These are phyloP conservation scores for Chroicocephalus ridibundus DNA, from an alignment of 2,113 vertebrate species.

Conservation along the genomic window DNA sequence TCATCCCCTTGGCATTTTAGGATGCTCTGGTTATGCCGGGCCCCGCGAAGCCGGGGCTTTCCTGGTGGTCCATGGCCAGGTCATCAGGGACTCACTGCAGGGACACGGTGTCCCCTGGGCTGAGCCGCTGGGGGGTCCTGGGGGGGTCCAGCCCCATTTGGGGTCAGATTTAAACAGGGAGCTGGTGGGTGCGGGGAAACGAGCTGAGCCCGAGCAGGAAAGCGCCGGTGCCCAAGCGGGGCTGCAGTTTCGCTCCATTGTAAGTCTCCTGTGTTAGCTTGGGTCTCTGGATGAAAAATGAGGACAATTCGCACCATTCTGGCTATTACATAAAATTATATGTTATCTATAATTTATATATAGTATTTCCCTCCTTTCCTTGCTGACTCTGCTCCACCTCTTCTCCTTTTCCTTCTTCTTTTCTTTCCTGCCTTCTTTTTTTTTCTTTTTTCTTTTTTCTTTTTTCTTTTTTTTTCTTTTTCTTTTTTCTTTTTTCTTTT, in stretches of 20 bases:
- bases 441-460: no score
- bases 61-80: accelerated
- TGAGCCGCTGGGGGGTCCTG: neutral
- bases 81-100: neutral
- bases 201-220: neutral
- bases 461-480: no score
- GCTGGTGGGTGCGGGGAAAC: neutral
- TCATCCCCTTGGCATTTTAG: neutral
- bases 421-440: neutral
- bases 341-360: neutral
- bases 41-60: accelerated
- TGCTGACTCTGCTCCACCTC: neutral
- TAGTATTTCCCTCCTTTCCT: neutral
- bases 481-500: no score
- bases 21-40: neutral
- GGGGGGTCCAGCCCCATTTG: neutral
- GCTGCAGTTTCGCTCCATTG: neutral
- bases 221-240: neutral
- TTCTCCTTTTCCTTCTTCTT: neutral
- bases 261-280: neutral
- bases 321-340: neutral
- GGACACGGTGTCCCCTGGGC: neutral
- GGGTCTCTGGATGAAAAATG: neutral
- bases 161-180: neutral
- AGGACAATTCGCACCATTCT: neutral